phyloP scores from a whole-genome alignment of 1,140 invertebrate genomes.

The Drosophila pectinifera region DNA sequence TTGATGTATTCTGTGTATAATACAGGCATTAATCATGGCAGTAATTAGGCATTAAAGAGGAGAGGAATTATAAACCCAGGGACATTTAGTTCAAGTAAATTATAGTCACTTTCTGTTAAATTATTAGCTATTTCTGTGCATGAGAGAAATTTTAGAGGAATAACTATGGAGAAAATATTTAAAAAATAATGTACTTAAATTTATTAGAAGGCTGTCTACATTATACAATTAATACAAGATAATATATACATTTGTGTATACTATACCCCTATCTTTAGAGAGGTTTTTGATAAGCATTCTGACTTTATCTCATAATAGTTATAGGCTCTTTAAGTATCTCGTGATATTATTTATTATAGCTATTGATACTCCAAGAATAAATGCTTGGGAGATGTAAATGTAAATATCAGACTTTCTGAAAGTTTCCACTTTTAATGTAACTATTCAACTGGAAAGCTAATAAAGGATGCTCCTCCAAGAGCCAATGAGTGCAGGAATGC shows the following conservation, averaged over 20 bases:
- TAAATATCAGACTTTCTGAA: slow-evolving; percentile 1
- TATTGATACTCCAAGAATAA: neutral
- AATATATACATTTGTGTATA: too few relatives aligned
- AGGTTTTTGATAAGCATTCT: too few relatives aligned
- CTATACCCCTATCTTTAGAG: too few relatives aligned
- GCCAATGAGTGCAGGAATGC: slow-evolving; percentile 38
- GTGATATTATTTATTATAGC: too few relatives aligned
- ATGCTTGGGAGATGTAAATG: neutral
- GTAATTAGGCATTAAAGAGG: slow-evolving; percentile 1
- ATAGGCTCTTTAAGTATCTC: too few relatives aligned
- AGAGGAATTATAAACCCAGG: neutral
- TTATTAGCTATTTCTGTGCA: too few relatives aligned
- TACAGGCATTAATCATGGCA: neutral
- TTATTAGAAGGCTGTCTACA: neutral
- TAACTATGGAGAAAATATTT: neutral
- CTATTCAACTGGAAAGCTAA: slow-evolving; percentile 3
- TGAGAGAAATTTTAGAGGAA: neutral
- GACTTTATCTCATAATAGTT: too few relatives aligned
- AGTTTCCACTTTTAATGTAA: slow-evolving; percentile 15
- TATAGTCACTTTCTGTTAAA: too few relatives aligned
- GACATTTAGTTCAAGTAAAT: too few relatives aligned
- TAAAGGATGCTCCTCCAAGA: slow-evolving; percentile 2
- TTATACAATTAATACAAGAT: too few relatives aligned
- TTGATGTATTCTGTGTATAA: neutral
- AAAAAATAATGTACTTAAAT: neutral